phyloP scores from a whole-genome alignment of 2,888 invertebrate species.

The Drosophila gaucha region DNA sequence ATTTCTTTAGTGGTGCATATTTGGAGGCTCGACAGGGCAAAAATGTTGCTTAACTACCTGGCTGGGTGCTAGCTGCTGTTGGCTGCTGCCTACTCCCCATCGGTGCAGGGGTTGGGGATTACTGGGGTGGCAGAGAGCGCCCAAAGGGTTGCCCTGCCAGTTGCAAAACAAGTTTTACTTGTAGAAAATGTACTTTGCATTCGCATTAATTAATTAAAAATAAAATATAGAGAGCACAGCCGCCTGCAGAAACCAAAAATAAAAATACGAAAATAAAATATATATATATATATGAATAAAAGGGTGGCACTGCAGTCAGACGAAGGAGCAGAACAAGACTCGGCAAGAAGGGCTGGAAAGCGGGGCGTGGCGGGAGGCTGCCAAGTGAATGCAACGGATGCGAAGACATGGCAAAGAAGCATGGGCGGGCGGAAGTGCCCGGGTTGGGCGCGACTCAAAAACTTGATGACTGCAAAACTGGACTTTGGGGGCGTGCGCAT shows the following conservation, averaged over 20 bases:
- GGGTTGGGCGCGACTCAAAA: conserved; percentile 58
- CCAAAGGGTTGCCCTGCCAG: conserved; percentile 70
- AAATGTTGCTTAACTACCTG: conserved; percentile 43
- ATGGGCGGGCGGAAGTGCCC: conserved; percentile 67
- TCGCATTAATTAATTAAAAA: conserved; percentile 83
- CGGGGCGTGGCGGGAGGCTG: conserved; percentile 9
- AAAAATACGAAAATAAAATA: conserved; percentile 6
- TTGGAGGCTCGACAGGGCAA: conserved; percentile 64
- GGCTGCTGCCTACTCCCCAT: conserved; percentile 23
- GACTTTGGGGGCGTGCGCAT: conserved; percentile 73
- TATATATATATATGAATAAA: conserved; percentile 18
- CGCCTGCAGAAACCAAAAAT: conserved; percentile 47
- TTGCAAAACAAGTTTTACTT: conserved; percentile 82
- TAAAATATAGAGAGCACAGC: conserved; percentile 70
- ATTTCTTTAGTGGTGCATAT: conserved; percentile 78
- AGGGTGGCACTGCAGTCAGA: conserved; percentile 67
- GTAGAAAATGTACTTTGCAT: conserved; percentile 83
- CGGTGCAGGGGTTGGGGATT: not conserved
- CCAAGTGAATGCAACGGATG: conserved; percentile 78
- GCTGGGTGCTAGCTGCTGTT: conserved; percentile 7
- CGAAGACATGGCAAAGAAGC: conserved; percentile 80
- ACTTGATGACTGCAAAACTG: conserved; percentile 75
- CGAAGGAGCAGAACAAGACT: conserved; percentile 58
- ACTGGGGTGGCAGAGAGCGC: conserved; percentile 1
- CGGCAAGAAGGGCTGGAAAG: not conserved